A percentile compares a stretch with the other conserved stretches of the same genome.
Conservation (phyloP, 2,113 vertebrate species). For the Oncorhynchus mykiss region DNA sequence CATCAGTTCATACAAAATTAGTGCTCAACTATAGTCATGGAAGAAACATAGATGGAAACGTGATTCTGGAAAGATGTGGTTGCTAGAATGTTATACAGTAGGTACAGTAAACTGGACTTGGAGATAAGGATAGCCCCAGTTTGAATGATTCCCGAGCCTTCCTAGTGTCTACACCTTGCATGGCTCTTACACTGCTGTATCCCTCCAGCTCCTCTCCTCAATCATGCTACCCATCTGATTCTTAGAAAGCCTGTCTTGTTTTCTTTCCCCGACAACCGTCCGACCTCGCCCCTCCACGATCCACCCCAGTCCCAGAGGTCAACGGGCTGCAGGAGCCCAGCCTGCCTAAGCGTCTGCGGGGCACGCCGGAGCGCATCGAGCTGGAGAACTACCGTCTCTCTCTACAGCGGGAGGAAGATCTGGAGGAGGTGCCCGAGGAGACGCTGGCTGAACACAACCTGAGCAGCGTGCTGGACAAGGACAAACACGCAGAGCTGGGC, state of each 20-base stretch:
- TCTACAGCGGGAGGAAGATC: conserved; percentile 84
- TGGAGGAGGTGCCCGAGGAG: conserved; percentile 96
- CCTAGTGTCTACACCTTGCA: conserved; percentile 1
- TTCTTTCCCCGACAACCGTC: neutral
- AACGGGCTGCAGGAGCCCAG: conserved; percentile 90
- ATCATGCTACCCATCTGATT: conserved; percentile 1
- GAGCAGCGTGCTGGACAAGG: conserved; percentile 91
- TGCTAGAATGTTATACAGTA: too few relatives aligned
- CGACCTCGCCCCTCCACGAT: conserved; percentile 4
- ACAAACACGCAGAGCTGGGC: conserved; percentile 78
- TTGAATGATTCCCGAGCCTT: too few relatives aligned
- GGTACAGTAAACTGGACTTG: too few relatives aligned
- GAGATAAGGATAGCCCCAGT: too few relatives aligned
- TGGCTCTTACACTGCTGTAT: neutral
- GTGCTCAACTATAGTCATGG: neutral
- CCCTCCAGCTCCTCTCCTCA: neutral
- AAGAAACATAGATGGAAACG: neutral
- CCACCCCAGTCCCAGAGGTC: conserved; percentile 71
- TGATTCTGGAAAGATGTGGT: neutral
- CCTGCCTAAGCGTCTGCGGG: conserved; percentile 85
- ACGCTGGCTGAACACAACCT: conserved; percentile 95
- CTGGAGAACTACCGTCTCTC: conserved; percentile 95
- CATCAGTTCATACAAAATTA: neutral
- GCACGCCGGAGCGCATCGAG: conserved; percentile 93
- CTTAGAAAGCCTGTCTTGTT: conserved; percentile 10